Conservation (phyloP, 2,113 vertebrate species). For the Tyto alba region DNA sequence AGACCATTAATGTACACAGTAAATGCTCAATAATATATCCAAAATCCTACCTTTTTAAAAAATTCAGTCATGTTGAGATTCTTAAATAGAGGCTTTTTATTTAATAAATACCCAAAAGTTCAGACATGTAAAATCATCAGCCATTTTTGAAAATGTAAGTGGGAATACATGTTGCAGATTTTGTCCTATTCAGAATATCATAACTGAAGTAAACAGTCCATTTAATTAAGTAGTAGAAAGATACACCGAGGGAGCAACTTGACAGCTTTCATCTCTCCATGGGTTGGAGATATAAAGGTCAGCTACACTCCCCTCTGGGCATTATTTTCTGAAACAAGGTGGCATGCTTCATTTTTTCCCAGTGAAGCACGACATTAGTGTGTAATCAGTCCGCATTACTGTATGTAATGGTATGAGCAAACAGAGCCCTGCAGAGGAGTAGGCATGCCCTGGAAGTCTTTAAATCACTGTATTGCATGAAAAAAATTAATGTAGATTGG, state of each 20-base stretch:
- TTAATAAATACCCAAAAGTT: not conserved
- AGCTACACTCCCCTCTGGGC: not conserved
- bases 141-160: not conserved
- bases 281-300: not conserved
- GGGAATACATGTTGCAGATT: not conserved
- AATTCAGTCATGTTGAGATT: not conserved
- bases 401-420: not conserved
- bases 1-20: not conserved
- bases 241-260: not conserved
- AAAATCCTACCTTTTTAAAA: not conserved
- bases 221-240: not conserved
- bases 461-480: not conserved
- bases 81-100: not conserved
- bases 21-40: not conserved
- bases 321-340: not conserved
- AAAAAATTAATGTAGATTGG: not conserved
- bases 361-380: not conserved
- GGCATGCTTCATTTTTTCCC: not conserved
- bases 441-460: not conserved
- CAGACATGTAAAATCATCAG: not conserved
- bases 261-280: not conserved
- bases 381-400: not conserved
- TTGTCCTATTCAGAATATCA: not conserved
- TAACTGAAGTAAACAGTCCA: not conserved
- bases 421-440: not conserved